Conservation (phyloP, 2,797 vertebrate genomes). For the Catostomus latipinnis region DNA sequence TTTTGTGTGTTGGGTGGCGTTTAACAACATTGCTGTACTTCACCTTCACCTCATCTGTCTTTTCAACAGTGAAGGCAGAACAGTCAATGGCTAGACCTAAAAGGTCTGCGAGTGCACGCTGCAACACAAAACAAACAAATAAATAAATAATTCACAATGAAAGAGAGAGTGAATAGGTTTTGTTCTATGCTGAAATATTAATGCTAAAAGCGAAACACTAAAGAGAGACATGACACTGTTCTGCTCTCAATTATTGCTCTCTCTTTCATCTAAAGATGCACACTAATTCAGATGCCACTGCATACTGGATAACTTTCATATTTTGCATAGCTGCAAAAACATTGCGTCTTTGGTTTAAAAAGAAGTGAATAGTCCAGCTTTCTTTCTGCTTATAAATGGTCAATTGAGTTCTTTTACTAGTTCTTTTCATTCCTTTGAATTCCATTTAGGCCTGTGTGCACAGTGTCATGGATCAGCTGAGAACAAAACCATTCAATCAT, state of each 20-base stretch:
- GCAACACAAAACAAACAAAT: conserved; percentile 33
- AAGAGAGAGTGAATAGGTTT: conserved; percentile 52
- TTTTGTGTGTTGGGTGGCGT: conserved; percentile 10
- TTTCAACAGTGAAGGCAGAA: conserved; percentile 24
- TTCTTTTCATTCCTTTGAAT: conserved; percentile 40
- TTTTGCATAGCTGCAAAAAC: conserved; percentile 12
- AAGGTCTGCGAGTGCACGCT: conserved; percentile 10
- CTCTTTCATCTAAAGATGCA: conserved; percentile 25
- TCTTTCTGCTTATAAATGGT: conserved; percentile 42
- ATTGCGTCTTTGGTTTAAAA: conserved; percentile 23
- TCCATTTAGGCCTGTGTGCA: conserved; percentile 20
- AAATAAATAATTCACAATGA: conserved; percentile 40
- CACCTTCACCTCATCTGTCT: conserved; percentile 51
- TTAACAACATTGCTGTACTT: conserved; percentile 39
- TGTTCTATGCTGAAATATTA: conserved; percentile 59
- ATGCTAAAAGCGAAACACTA: conserved; percentile 23
- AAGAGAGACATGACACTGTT: conserved; percentile 49
- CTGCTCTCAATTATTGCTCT: conserved; percentile 36
- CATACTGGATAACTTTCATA: conserved; percentile 33
- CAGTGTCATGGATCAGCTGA: conserved; percentile 26
- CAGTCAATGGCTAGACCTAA: conserved; percentile 16
- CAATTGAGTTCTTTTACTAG: conserved; percentile 39
- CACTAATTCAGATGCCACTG: conserved; percentile 40
- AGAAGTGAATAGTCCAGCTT: conserved; percentile 11
- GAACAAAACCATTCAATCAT: conserved; percentile 14